A percentile compares a stretch with the other conserved stretches of the same genome.
These are phyloP conservation scores for Oryzias celebensis DNA, from an alignment of 2,113 vertebrate genomes.

Conservation along the genomic window DNA sequence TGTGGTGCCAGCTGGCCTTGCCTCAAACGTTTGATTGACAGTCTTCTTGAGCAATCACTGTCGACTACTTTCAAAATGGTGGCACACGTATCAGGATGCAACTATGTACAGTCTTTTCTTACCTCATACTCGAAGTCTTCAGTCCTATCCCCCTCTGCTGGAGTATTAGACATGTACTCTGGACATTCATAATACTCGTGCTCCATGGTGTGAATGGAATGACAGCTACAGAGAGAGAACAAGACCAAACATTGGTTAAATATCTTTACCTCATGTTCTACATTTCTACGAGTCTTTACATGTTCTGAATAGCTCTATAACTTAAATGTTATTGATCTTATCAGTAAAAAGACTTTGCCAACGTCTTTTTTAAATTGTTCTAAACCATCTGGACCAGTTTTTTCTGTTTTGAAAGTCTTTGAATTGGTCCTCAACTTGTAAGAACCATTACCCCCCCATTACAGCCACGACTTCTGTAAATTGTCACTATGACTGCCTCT, in stretches of 20 bases:
- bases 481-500: slow-evolving; percentile 23
- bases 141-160: slow-evolving; percentile 84
- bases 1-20: too few relatives aligned
- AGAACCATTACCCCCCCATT: slow-evolving; percentile 15
- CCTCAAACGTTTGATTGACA: too few relatives aligned
- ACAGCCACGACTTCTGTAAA: slow-evolving; percentile 42
- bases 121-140: slow-evolving; percentile 97
- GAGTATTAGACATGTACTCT: slow-evolving; percentile 87
- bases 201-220: slow-evolving; percentile 91
- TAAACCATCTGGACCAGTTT: background rate
- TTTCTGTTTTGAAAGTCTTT: slow-evolving; percentile 1
- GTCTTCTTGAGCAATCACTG: too few relatives aligned
- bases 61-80: too few relatives aligned
- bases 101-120: slow-evolving; percentile 22
- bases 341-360: background rate
- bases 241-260: background rate
- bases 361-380: background rate
- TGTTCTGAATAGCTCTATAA: background rate
- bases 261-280: background rate
- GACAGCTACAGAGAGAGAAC: slow-evolving; percentile 80
- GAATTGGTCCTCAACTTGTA: slow-evolving; percentile 7
- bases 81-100: too few relatives aligned
- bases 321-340: too few relatives aligned
- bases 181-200: slow-evolving; percentile 92
- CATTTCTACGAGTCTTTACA: background rate